Evolutionary conservation across 2,113 vertebrate species (phyloP).

Genomic region (Seriola dumerili): DNA sequence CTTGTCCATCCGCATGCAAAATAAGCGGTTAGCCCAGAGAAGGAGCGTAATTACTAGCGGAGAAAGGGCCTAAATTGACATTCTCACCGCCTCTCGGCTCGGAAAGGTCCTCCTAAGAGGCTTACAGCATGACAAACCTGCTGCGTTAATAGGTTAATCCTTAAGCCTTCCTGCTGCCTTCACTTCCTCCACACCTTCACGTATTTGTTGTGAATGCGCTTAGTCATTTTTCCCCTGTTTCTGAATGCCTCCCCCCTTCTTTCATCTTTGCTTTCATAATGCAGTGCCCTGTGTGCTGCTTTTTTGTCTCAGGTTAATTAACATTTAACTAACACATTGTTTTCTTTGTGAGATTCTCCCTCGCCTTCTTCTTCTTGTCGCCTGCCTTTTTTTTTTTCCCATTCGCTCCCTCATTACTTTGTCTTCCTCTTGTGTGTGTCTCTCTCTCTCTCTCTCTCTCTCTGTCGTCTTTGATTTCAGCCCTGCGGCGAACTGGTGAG

Average conservation of each 20-base stretch:
- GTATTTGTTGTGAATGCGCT: slow-evolving; percentile 37
- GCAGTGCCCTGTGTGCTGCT: slow-evolving; percentile 22
- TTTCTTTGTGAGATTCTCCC: slow-evolving; percentile 51
- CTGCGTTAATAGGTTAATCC: slow-evolving; percentile 74
- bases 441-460: not conserved
- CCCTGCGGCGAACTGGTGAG: slow-evolving; percentile 46
- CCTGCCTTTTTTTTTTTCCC: not conserved
- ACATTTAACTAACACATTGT: slow-evolving; percentile 70
- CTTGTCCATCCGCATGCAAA: slow-evolving; percentile 50
- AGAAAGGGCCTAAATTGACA: slow-evolving; percentile 76
- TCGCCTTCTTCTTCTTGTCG: slow-evolving; percentile 4
- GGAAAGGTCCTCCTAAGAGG: slow-evolving; percentile 74
- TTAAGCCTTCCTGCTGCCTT: slow-evolving; percentile 54
- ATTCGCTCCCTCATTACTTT: slow-evolving; percentile 34
- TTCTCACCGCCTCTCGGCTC: slow-evolving; percentile 61
- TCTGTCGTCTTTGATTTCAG: slow-evolving; percentile 62
- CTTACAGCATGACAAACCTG: slow-evolving; percentile 75
- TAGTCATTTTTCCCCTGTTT: slow-evolving; percentile 11
- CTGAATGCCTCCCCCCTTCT: slow-evolving; percentile 21
- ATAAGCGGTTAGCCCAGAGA: slow-evolving; percentile 62
- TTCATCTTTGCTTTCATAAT: slow-evolving; percentile 53
- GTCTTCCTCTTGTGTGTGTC: not conserved
- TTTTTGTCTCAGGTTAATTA: slow-evolving; percentile 71
- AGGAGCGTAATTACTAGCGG: slow-evolving; percentile 70
- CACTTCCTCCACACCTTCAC: slow-evolving; percentile 39